Base-by-base conservation (phyloP, 2,113 vertebrate species). In the Bostrychus sinensis region DNA sequence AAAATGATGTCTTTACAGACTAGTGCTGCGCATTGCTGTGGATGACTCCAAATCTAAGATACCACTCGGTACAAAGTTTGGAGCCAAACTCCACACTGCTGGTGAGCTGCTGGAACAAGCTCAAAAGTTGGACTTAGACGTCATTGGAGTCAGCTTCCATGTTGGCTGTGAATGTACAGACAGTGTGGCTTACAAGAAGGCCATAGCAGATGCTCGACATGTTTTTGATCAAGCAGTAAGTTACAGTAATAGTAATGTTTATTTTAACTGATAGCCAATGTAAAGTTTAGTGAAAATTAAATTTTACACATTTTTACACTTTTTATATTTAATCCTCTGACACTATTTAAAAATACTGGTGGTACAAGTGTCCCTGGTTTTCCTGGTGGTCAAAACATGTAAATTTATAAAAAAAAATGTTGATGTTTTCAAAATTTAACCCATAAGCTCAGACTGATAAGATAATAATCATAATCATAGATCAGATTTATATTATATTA, bases 181-280 rank as follows among this genome's bases (percentile, higher is more conserved):
- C 17, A 6, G 16, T 13, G 16, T 9, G 8, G 30, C 1, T 7
- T 36, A 34, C 51, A 55, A 10, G n/a, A 5, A 2, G 51, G 51
- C 51, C 30, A 55, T 55, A 17, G 28, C 16, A 20, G 17, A 55
- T 36, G 9, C 30, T 36, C 28, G 28, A 28, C n/a, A 11, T 14
- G n/a, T 54, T n/a, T 54, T 54, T 54, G 30, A 54, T 20, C 7
- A 30, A 54, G 51, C 51, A 4, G 51, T 54, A 54, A 32, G 28
- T 54, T 26, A 8, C 16, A 13, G 2, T 26, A 46, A n/a, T n/a
- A n/a, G n/a, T n/a, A 46, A 19, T 9, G 17, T 7, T 19, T 10
- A 20, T 20, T 43, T 32, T 7, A 32, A 32, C 30, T n/a, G n/a
- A n/a, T n/a, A n/a, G 38, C 16, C 16, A 41, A 41, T 9, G 2